Base-by-base conservation (phyloP, 2,888 invertebrate species). In the Embidobia sp. region DNA sequence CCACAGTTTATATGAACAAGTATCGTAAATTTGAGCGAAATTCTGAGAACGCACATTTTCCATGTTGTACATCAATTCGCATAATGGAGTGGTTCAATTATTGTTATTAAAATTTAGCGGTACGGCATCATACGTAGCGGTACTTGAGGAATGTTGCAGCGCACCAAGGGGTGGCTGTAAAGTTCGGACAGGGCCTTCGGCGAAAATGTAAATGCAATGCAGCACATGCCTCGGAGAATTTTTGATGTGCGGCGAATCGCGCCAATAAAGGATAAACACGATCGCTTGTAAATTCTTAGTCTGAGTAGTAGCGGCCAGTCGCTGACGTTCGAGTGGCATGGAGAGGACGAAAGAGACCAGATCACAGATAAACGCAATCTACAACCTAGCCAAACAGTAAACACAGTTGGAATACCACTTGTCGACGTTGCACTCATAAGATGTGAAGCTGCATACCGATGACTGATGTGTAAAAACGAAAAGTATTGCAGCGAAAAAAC, bases 361-460 rank as follows among this genome's bases (percentile, higher is more conserved):
- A 82, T 83, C 81, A 79, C 80, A 82, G 85, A 86, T 82, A 81
- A 78, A 73, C 75, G 77, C 83, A 81, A 85, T 86, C 83, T 85
- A 83, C 83, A 85, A 80, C 82, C 79, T 74, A 70, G 70, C 48
- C 77, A 75, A 84, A 85, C 84, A 82, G 84, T 85, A 85, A 85
- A 85, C 83, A 82, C 37, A 49, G 48, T 46, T 26, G 37, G 55
- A 61, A 59, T 66, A 66, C 61, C 40, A 42, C 35, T 61, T 29
- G 63, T 49, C 46, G 63, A 72, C 59, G 49, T 51, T 61, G 51
- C 59, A 37, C 74, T 51, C 49, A 33, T 49, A 70, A 59, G 42
- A 59, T 16, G 42, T 15, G 49, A 64, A 42, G 7, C 61, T 61
- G 70, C 70, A 51, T 59, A 75, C 55, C 48, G 63, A 63, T 49